Evolutionary conservation across 2,797 vertebrate genomes (phyloP).

Genomic region (Phrynocephalus vlangalii): DNA sequence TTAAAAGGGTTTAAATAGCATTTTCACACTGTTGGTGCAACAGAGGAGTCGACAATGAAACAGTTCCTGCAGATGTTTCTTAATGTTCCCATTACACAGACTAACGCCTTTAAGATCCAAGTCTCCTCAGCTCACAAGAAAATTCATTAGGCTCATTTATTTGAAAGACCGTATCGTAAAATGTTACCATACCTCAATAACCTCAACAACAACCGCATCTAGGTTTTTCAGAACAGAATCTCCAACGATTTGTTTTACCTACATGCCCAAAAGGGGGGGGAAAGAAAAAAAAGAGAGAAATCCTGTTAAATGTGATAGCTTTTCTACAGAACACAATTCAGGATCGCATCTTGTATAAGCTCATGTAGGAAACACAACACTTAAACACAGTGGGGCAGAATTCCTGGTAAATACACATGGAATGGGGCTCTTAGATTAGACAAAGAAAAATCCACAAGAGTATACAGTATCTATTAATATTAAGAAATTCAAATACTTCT

Average conservation of each 20-base stretch:
- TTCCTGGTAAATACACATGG: neutral
- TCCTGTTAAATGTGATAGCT: neutral
- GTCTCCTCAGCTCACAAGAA: neutral
- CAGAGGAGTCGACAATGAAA: no score
- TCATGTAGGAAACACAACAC: neutral
- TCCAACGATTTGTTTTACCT: slow-evolving; percentile 92
- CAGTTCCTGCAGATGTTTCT: neutral
- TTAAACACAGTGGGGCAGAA: neutral
- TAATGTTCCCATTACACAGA: neutral
- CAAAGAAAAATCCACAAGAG: neutral
- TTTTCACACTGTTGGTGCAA: neutral
- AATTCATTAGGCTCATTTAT: neutral
- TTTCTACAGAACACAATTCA: neutral
- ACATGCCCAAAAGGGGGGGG: neutral
- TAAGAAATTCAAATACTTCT: no score
- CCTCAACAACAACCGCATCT: slow-evolving; percentile 83
- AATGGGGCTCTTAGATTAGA: neutral
- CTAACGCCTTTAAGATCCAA: neutral
- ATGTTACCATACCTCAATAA: slow-evolving; percentile 82
- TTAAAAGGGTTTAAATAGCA: neutral
- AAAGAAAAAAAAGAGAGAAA: neutral
- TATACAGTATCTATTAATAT: no score
- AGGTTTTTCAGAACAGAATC: slow-evolving; percentile 90
- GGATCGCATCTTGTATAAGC: neutral
- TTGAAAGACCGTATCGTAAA: neutral